Evolutionary conservation across 1,140 invertebrate genomes (phyloP).

Genomic region (Caenorhabditis latens): DNA sequence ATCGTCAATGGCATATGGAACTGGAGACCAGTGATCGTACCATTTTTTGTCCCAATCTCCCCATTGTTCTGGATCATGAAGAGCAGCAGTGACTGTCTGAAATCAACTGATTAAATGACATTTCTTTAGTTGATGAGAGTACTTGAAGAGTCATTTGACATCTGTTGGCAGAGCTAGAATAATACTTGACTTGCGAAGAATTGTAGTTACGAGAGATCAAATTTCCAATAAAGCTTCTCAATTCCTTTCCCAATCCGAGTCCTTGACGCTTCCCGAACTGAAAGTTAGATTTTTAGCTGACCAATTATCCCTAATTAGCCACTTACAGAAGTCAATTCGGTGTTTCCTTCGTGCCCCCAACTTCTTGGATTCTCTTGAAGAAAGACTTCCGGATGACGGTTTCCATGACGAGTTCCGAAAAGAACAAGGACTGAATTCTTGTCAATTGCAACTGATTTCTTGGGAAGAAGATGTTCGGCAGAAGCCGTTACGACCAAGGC

Average conservation of each 20-base stretch:
- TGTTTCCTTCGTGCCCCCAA: conserved; percentile 67
- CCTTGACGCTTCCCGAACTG: conserved; percentile 66
- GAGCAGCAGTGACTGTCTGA: conserved; percentile 56
- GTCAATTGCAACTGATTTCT: conserved; percentile 53
- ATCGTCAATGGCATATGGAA: conserved; percentile 69
- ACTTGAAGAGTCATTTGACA: conserved; percentile 71
- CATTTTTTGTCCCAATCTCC: conserved; percentile 57
- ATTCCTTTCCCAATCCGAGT: conserved; percentile 65
- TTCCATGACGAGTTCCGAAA: conserved; percentile 64
- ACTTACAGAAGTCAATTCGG: conserved; percentile 67
- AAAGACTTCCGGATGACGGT: conserved; percentile 68
- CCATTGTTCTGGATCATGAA: conserved; percentile 58
- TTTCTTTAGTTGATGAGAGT: background rate
- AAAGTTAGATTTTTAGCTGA: background rate
- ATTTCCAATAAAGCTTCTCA: conserved; percentile 63
- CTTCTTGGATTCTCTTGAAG: conserved; percentile 62
- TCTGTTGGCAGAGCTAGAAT: conserved; percentile 65
- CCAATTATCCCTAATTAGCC: conserved; percentile 22
- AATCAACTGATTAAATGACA: background rate
- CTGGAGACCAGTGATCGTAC: conserved; percentile 67
- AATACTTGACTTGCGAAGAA: conserved; percentile 66
- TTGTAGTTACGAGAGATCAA: conserved; percentile 65
- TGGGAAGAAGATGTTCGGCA: conserved; percentile 43
- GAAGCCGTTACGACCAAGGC: background rate
- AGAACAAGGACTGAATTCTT: conserved; percentile 63